Conservation (phyloP, 2,888 invertebrate genomes). For the Hyppa rectilinea region DNA sequence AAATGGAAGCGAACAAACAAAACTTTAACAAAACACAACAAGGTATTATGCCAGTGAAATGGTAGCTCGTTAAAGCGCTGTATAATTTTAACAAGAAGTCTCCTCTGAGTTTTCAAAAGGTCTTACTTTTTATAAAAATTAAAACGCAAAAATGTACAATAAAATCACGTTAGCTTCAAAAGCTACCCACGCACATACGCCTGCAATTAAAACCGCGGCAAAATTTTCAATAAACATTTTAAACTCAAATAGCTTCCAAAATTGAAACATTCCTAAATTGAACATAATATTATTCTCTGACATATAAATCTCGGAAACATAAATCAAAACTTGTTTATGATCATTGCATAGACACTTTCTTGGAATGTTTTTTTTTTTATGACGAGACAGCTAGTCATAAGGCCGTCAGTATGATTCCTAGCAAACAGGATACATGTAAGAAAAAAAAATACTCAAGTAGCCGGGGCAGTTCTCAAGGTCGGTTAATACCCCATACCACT, state of each 20-base stretch:
- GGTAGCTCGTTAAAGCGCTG: too few relatives aligned
- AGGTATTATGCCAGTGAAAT: too few relatives aligned
- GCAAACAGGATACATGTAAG: conserved; percentile 56
- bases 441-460: conserved; percentile 49
- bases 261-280: too few relatives aligned
- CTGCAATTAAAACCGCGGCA: conserved; percentile 4
- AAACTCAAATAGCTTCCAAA: conserved; percentile 11
- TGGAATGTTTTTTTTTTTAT: conserved; percentile 28
- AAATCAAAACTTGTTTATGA: conserved; percentile 18
- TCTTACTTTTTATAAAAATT: too few relatives aligned
- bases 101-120: too few relatives aligned
- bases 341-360: conserved; percentile 29
- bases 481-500: conserved; percentile 67
- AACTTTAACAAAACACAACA: too few relatives aligned
- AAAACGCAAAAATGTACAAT: too few relatives aligned
- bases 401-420: conserved; percentile 52
- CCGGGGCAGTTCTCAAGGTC: conserved; percentile 67
- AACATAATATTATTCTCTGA: not conserved
- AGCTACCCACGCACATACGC: not conserved
- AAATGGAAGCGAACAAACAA: too few relatives aligned
- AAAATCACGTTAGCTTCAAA: conserved; percentile 8
- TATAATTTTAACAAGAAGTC: too few relatives aligned
- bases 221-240: not conserved
- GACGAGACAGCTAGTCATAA: conserved; percentile 23
- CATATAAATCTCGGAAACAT: conserved; percentile 10